phyloP scores from a whole-genome alignment of 2,797 vertebrate genomes.

The Distichodus sexfasciatus region DNA sequence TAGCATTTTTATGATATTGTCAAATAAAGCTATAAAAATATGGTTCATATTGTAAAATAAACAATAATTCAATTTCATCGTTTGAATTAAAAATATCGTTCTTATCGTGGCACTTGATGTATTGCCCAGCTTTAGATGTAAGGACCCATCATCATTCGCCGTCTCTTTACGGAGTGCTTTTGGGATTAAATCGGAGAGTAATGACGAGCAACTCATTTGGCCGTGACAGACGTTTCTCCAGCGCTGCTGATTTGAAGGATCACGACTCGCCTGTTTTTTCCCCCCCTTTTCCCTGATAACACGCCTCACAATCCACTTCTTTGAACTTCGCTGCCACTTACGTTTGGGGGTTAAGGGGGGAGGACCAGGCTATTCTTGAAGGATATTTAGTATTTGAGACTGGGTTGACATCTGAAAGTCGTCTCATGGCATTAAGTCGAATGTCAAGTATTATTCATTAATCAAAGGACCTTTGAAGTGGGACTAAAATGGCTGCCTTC shows the following conservation, averaged over 20 bases:
- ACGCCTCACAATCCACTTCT: constrained; percentile 75
- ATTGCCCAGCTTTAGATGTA: no score
- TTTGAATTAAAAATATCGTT: no score
- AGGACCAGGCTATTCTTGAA: constrained; percentile 50
- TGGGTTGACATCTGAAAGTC: constrained; percentile 70
- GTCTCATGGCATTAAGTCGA: constrained; percentile 68
- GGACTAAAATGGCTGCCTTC: constrained; percentile 25
- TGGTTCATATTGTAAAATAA: no score
- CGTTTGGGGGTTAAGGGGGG: constrained; percentile 60
- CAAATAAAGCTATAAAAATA: no score
- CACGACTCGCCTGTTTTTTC: constrained; percentile 85
- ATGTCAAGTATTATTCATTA: constrained; percentile 72
- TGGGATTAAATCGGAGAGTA: constrained; percentile 92
- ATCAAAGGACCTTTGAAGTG: constrained; percentile 75
- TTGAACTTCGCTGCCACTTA: constrained; percentile 74
- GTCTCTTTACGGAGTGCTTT: constrained; percentile 89
- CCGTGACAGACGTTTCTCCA: constrained; percentile 85
- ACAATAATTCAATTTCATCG: no score
- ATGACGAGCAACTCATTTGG: constrained; percentile 91
- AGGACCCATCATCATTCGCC: no score
- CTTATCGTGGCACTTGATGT: no score
- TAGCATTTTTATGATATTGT: no score
- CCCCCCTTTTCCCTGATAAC: constrained; percentile 88
- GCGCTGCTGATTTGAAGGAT: constrained; percentile 88
- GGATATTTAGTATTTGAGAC: constrained; percentile 65